These are phyloP conservation scores for Kryptopterus vitreolus DNA, from an alignment of 2,797 vertebrate genomes.

Conservation along the genomic window DNA sequence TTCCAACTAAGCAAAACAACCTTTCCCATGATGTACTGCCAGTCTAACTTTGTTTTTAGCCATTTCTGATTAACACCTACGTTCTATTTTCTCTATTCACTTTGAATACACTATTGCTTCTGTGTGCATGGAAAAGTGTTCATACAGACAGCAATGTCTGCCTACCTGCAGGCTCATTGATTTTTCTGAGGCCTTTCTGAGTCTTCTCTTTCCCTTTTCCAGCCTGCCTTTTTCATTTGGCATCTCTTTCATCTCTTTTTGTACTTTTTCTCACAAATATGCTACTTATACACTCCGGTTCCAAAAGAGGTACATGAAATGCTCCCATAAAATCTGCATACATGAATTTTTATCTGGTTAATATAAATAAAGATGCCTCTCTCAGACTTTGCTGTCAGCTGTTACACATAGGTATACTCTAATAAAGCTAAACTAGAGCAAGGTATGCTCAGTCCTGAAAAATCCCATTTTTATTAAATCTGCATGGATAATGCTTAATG, in stretches of 20 bases:
- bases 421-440: slow-evolving; percentile 44
- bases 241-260: slow-evolving; percentile 37
- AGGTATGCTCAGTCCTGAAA: slow-evolving; percentile 33
- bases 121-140: slow-evolving; percentile 19
- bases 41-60: slow-evolving; percentile 4
- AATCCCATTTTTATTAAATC: background rate
- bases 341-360: slow-evolving; percentile 68
- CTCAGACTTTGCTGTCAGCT: slow-evolving; percentile 56
- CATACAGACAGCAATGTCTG: slow-evolving; percentile 4
- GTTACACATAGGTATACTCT: slow-evolving; percentile 55
- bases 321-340: slow-evolving; percentile 58
- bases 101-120: too few species aligned
- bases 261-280: slow-evolving; percentile 20
- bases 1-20: slow-evolving; percentile 13
- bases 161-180: slow-evolving; percentile 21
- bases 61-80: background rate
- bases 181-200: slow-evolving; percentile 18
- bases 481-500: too few species aligned
- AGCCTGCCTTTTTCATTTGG: slow-evolving; percentile 13
- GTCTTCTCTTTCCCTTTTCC: slow-evolving; percentile 12
- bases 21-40: background rate
- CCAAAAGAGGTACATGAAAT: slow-evolving; percentile 53
- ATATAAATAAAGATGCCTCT: slow-evolving; percentile 33
- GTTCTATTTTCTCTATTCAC: background rate
- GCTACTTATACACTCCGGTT: slow-evolving; percentile 26